These are phyloP conservation scores for Salmo trutta DNA, from an alignment of 2,797 vertebrate species.

Conservation along the genomic window DNA sequence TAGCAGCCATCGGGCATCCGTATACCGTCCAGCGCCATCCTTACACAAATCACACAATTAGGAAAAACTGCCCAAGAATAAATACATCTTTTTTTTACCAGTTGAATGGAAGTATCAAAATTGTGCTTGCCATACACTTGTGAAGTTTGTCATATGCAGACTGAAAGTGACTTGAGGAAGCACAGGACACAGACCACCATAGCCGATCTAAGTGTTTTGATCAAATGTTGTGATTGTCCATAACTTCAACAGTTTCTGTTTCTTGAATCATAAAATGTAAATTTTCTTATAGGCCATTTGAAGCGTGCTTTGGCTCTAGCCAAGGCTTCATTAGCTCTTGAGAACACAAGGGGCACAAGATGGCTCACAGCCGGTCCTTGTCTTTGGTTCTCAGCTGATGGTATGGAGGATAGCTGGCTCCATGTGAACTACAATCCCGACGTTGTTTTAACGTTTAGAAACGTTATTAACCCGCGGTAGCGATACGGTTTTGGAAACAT, in stretches of 20 bases:
- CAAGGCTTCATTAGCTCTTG: no score
- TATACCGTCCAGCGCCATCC: constrained; percentile 98
- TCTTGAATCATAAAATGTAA: background rate
- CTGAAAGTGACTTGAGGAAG: background rate
- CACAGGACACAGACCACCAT: background rate
- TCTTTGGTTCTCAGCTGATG: no score
- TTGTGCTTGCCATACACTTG: background rate
- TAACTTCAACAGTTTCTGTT: background rate
- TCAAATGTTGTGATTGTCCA: background rate
- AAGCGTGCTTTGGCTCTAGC: background rate
- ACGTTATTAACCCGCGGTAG: no score
- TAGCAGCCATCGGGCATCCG: constrained; percentile 99
- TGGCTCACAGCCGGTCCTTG: no score
- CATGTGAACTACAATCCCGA: no score
- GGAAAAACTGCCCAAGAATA: background rate
- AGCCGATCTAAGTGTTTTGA: background rate
- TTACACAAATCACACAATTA: constrained; percentile 44
- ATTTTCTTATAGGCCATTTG: background rate
- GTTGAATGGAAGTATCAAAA: no score
- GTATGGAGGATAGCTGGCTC: no score
- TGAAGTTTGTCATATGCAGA: background rate
- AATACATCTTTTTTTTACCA: no score
- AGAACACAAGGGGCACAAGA: no score
- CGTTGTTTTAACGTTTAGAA: no score
- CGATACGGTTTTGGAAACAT: no score